phyloP scores from a whole-genome alignment of 2,888 invertebrate species.

The Ephialtes manifestator region DNA sequence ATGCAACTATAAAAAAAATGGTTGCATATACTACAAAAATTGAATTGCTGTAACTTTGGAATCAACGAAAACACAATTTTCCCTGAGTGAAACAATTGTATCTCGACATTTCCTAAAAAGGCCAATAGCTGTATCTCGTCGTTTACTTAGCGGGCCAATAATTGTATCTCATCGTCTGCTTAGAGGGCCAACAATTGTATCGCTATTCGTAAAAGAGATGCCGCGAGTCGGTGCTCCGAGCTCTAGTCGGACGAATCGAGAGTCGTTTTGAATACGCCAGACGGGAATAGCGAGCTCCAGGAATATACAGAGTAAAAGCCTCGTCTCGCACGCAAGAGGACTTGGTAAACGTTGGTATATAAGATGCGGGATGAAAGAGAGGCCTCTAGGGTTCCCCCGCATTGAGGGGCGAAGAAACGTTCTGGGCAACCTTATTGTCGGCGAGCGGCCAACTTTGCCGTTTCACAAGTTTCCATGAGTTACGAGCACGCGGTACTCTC shows the following conservation, averaged over 20 bases:
- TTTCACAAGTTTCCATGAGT: constrained; percentile 48
- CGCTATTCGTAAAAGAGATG: constrained; percentile 11
- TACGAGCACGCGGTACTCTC: background rate
- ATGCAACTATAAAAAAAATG: too few species aligned
- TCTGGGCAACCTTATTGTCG: constrained; percentile 32
- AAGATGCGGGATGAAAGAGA: constrained; percentile 33
- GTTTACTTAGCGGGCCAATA: too few species aligned
- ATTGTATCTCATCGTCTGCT: too few species aligned
- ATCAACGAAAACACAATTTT: too few species aligned
- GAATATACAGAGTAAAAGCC: constrained; percentile 62
- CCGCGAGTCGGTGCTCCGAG: background rate
- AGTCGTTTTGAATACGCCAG: constrained; percentile 23
- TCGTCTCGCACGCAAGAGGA: constrained; percentile 25
- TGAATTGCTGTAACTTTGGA: too few species aligned
- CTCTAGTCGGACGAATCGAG: constrained; percentile 47
- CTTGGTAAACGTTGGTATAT: constrained; percentile 1
- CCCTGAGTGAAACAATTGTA: too few species aligned
- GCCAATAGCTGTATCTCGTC: too few species aligned
- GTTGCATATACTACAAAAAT: too few species aligned
- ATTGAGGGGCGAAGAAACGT: constrained; percentile 26
- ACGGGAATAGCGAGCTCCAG: constrained; percentile 65
- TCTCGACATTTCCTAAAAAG: too few species aligned
- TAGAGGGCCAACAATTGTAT: too few species aligned
- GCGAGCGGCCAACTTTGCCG: constrained; percentile 55
- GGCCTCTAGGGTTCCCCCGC: background rate